phyloP scores from a whole-genome alignment of 2,113 vertebrate genomes.

The Paracanthobrama guichenoti region DNA sequence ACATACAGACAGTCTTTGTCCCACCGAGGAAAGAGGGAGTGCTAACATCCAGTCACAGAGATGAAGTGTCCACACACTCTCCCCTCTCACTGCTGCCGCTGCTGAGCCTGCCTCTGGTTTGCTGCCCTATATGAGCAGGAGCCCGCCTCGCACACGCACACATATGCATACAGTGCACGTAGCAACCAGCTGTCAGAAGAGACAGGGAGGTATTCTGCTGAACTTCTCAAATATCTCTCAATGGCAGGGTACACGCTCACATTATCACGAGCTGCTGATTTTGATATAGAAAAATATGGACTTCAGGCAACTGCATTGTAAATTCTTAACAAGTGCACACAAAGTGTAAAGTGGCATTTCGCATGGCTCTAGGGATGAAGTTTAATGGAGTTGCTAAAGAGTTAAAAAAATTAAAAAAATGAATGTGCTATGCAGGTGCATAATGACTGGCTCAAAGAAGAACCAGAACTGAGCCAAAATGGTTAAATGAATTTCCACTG shows the following conservation, averaged over 20 bases:
- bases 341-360: background rate
- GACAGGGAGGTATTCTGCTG: slow-evolving; percentile 45
- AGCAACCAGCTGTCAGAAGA: slow-evolving; percentile 58
- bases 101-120: slow-evolving; percentile 56
- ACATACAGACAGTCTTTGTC: slow-evolving; percentile 75
- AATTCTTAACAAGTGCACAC: slow-evolving; percentile 3
- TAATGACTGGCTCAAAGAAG: background rate
- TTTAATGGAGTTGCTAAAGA: slow-evolving; percentile 10
- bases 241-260: background rate
- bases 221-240: slow-evolving; percentile 58
- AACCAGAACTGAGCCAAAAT: background rate
- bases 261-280: background rate
- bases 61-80: slow-evolving; percentile 57
- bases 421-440: background rate
- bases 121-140: slow-evolving; percentile 62
- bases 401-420: no score
- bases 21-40: slow-evolving; percentile 69
- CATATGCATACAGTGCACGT: slow-evolving; percentile 45
- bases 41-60: slow-evolving; percentile 72
- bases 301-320: background rate
- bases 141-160: slow-evolving; percentile 45
- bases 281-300: background rate
- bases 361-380: background rate
- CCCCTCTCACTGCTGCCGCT: slow-evolving; percentile 62
- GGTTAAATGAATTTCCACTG: background rate